Evolutionary conservation across 2,797 vertebrate genomes (phyloP), one percentile per base, ranked within the genome.

Genomic region (Glossophaga mutica): DNA sequence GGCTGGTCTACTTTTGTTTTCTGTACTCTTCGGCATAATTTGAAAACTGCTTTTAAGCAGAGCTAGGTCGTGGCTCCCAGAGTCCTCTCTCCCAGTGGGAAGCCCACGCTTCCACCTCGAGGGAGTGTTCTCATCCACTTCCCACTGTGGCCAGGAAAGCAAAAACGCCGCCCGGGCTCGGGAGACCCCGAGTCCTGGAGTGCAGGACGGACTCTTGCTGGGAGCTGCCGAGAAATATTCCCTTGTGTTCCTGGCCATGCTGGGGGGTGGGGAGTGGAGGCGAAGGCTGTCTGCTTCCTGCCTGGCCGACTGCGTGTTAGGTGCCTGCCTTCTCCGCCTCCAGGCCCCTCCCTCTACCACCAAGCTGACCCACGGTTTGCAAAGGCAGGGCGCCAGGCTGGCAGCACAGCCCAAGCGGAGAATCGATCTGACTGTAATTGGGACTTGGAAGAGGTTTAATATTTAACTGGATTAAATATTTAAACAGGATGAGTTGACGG

Each of bases 401-500:
- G 42, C 67, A 9, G n/a, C 87, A 77, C 10, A 29, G 62, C 44
- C 62, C 2, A 18, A n/a, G n/a, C 14, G 3, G 21, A 78, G 94
- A 94, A 98, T 97, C 57, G 71, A 96, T 98, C 74, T 6, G 46
- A 46, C 55, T 39, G 42, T 93, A 95, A 97, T 44, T 94, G 94
- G 82, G 96, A 77, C 85, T 94, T 93, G 90, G 96, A 97, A 94
- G 91, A 97, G 42, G 96, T 97, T 98, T 98, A 98, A 97, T 98
- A 95, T 97, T 98, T 97, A 97, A 97, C 96, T 34, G 87, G 83
- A 92, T 90, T 95, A 97, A 97, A 97, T 96, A 96, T 97, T 97
- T 95, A 94, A 97, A 97, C 95, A 97, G 96, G 65, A 44, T 14
- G 2, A 70, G n/a, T 59, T 95, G 91, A 91, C 71, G 37, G 94